Percentiles rank a stretch among this genome's conserved stretches.
phyloP scores from a whole-genome alignment of 2,888 invertebrate species.

The Frankliniella intonsa region DNA sequence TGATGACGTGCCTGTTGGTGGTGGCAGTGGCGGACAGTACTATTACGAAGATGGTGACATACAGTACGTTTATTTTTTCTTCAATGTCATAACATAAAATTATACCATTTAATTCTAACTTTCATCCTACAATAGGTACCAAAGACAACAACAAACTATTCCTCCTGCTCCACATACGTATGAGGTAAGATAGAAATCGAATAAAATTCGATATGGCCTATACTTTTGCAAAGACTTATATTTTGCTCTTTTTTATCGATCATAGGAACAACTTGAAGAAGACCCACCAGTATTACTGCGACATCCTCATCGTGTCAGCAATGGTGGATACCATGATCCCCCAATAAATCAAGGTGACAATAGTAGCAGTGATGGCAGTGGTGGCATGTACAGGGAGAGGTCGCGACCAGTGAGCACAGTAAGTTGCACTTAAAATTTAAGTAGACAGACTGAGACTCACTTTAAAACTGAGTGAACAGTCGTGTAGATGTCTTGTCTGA shows the following conservation, averaged over 20 bases:
- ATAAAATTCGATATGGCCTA: too few species aligned
- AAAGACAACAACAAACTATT: neutral
- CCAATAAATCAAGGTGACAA: constrained; percentile 28
- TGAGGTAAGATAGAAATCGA: neutral
- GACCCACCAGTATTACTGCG: neutral
- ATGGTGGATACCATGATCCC: constrained; percentile 16
- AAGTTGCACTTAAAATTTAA: neutral
- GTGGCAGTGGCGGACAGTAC: neutral
- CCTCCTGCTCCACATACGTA: neutral
- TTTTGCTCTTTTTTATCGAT: neutral
- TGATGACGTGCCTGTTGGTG: neutral
- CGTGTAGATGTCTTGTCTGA: too few species aligned
- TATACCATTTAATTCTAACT: neutral
- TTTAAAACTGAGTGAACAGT: too few species aligned
- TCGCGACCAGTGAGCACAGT: constrained; percentile 26
- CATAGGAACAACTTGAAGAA: neutral
- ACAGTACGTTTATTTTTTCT: neutral
- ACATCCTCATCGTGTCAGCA: constrained; percentile 29
- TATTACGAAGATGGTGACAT: neutral
- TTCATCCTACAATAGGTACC: neutral
- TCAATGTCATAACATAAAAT: neutral
- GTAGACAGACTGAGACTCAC: too few species aligned
- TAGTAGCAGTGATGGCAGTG: constrained; percentile 32
- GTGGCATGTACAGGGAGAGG: constrained; percentile 10
- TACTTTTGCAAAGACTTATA: neutral